phyloP scores from a whole-genome alignment of 2,797 vertebrate genomes.

The Acanthurus tractus region DNA sequence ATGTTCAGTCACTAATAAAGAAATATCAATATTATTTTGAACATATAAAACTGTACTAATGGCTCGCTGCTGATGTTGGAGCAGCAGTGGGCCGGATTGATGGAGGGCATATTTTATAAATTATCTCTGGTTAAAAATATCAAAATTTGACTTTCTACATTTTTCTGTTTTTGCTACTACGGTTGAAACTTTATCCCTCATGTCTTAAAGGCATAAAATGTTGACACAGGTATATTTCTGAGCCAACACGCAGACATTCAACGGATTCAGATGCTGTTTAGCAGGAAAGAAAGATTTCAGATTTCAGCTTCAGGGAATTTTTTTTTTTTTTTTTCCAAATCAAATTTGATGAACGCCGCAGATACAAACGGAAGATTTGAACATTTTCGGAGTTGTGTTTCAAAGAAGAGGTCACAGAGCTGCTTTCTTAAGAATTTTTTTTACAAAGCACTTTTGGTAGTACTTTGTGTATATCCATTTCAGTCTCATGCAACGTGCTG shows the following conservation, averaged over 20 bases:
- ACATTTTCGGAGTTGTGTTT: constrained; percentile 63
- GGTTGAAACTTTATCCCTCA: constrained; percentile 10
- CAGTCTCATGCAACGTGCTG: constrained; percentile 73
- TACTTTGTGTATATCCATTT: constrained; percentile 77
- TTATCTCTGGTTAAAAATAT: not conserved
- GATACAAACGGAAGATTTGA: constrained; percentile 47
- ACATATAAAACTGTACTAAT: too few relatives aligned
- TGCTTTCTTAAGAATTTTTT: constrained; percentile 67
- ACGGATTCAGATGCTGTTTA: constrained; percentile 20
- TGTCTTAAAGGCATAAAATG: constrained; percentile 20
- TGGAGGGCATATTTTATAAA: not conserved
- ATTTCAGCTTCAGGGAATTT: constrained; percentile 3
- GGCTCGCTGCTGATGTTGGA: not conserved
- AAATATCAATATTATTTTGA: too few relatives aligned
- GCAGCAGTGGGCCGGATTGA: not conserved
- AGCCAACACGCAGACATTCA: constrained; percentile 16
- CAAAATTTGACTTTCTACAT: not conserved
- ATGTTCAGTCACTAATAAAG: too few relatives aligned
- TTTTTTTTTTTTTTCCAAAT: constrained; percentile 30
- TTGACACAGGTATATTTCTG: not conserved
- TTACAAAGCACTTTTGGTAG: constrained; percentile 59
- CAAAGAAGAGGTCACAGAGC: constrained; percentile 63
- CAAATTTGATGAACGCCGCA: constrained; percentile 60
- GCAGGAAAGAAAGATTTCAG: constrained; percentile 25
- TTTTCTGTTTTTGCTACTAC: constrained; percentile 6